Percentiles rank a stretch among this genome's conserved stretches.
Conservation (phyloP, 2,797 vertebrate species). For the Lithobates pipiens region DNA sequence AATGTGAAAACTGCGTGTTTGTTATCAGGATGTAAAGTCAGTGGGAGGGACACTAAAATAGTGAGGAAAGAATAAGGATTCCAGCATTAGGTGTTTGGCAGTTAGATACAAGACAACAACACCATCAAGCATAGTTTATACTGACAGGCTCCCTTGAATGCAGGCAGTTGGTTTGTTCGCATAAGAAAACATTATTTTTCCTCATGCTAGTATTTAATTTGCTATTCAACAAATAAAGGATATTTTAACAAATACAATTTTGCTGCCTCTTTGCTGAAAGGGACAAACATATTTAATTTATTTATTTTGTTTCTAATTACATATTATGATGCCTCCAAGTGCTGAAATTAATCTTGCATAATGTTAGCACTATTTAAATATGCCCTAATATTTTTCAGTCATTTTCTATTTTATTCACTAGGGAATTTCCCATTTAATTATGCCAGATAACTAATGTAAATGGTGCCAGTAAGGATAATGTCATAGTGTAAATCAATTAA, state of each 20-base stretch:
- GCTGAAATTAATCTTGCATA: constrained; percentile 8
- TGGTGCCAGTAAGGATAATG: constrained; percentile 19
- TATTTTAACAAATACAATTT: background rate
- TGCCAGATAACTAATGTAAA: constrained; percentile 28
- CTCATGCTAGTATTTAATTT: background rate
- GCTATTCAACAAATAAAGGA: background rate
- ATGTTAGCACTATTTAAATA: constrained; percentile 30
- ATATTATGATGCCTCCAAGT: constrained; percentile 16
- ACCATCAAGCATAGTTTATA: too few relatives aligned
- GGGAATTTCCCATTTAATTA: constrained; percentile 37
- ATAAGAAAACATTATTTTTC: background rate
- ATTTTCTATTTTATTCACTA: constrained; percentile 15
- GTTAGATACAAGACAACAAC: too few relatives aligned
- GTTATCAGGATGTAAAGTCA: too few relatives aligned
- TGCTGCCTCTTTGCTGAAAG: constrained; percentile 4
- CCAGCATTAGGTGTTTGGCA: too few relatives aligned
- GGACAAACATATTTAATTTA: constrained; percentile 14
- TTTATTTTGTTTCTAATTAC: constrained; percentile 29
- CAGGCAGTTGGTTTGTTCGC: background rate
- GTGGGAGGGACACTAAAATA: too few relatives aligned
- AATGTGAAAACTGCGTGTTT: too few relatives aligned
- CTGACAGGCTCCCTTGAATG: background rate
- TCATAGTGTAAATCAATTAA: constrained; percentile 48
- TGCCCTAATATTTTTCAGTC: constrained; percentile 24
- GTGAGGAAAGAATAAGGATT: too few relatives aligned